These are phyloP conservation scores for Emydura subglobosa DNA, from an alignment of 2,113 vertebrate species.

Conservation along the genomic window DNA sequence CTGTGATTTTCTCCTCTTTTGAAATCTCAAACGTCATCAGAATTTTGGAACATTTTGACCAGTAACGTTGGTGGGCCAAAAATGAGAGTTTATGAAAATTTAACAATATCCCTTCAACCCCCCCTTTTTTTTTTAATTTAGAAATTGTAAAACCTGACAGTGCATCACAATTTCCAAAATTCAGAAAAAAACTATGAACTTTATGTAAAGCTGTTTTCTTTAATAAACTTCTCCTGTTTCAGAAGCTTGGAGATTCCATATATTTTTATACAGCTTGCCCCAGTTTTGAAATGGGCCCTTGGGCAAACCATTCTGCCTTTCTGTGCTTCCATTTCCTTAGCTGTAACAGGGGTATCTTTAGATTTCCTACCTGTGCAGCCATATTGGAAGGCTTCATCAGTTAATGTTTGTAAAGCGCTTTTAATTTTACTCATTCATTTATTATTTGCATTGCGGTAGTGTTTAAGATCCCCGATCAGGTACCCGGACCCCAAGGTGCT, in stretches of 20 bases:
- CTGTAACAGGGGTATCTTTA: background rate
- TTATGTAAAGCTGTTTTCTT: background rate
- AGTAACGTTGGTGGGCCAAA: background rate
- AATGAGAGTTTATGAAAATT: background rate
- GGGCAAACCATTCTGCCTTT: background rate
- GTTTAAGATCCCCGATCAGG: background rate
- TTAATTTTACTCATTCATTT: background rate
- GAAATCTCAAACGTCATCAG: background rate
- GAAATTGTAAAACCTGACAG: background rate
- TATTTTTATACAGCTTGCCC: background rate
- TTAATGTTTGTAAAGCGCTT: background rate
- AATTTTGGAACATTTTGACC: background rate
- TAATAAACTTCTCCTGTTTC: background rate
- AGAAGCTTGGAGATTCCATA: background rate
- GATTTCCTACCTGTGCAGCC: background rate
- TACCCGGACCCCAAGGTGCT: background rate
- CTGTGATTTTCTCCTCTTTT: background rate
- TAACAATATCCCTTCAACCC: background rate
- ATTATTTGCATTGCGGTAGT: background rate
- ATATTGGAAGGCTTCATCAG: background rate
- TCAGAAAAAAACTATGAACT: background rate
- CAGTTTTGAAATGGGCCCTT: background rate
- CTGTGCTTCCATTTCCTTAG: background rate
- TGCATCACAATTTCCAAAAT: background rate
- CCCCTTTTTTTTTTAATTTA: background rate